phyloP scores from a whole-genome alignment of 2,888 invertebrate genomes.

The Pyrrhosoma nymphula region DNA sequence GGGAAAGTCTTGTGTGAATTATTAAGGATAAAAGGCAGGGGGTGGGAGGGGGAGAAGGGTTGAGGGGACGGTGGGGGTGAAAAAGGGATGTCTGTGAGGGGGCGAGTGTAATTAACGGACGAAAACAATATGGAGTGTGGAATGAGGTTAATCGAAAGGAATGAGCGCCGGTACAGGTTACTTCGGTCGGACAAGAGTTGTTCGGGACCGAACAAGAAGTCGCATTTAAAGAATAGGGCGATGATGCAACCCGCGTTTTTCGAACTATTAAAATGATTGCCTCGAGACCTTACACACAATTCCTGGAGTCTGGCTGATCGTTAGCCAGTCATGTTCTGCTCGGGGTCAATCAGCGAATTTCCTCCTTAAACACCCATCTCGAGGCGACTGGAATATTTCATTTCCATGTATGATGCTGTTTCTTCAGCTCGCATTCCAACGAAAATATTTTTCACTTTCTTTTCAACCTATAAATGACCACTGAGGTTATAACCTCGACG shows the following conservation, averaged over 20 bases:
- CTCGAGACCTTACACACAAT: background rate
- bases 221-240: background rate
- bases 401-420: background rate
- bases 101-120: background rate
- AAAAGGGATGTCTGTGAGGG: background rate
- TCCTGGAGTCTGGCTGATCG: background rate
- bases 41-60: background rate
- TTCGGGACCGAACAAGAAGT: background rate
- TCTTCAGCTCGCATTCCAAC: background rate
- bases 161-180: background rate
- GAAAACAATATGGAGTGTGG: background rate
- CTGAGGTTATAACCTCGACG: background rate
- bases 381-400: background rate
- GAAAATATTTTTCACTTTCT: background rate
- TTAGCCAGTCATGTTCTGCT: background rate
- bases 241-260: background rate
- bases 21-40: background rate
- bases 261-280: background rate
- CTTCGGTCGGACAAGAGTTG: background rate
- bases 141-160: slow-evolving; percentile 18
- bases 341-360: background rate
- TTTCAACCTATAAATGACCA: background rate
- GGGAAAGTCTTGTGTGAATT: background rate
- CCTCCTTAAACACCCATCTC: background rate
- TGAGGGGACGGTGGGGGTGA: background rate